These are phyloP conservation scores for Drosophila kurseongensis DNA, from an alignment of 1,140 invertebrate species.

Conservation along the genomic window DNA sequence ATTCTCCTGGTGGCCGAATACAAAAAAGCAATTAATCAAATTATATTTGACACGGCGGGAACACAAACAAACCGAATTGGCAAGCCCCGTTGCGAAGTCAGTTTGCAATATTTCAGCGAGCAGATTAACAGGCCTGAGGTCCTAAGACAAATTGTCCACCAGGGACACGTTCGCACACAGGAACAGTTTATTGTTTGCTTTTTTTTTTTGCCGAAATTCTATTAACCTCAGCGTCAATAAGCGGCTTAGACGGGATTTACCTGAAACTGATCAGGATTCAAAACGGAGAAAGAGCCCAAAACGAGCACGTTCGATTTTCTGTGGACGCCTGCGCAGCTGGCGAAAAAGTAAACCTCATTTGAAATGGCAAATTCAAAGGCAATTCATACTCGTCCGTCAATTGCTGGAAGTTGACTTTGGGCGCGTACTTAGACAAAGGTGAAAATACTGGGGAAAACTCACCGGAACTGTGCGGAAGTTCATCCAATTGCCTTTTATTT, in stretches of 20 bases:
- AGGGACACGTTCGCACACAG: slow-evolving; percentile 66
- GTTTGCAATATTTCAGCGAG: slow-evolving; percentile 75
- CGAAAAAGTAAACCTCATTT: slow-evolving; percentile 32
- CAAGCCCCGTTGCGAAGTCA: slow-evolving; percentile 31
- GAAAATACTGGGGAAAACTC: slow-evolving; percentile 25
- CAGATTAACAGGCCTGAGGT: slow-evolving; percentile 62
- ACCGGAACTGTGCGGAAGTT: slow-evolving; percentile 75
- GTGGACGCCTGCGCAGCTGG: slow-evolving; percentile 73
- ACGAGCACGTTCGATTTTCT: slow-evolving; percentile 56
- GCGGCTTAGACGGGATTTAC: slow-evolving; percentile 68
- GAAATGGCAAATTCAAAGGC: slow-evolving; percentile 70
- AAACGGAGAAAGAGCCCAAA: slow-evolving; percentile 12
- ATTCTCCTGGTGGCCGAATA: slow-evolving; percentile 31
- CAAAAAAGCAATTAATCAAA: slow-evolving; percentile 80
- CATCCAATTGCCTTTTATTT: slow-evolving; percentile 27
- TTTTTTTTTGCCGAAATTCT: slow-evolving; percentile 59
- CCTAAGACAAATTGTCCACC: slow-evolving; percentile 67
- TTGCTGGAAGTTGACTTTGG: slow-evolving; percentile 75
- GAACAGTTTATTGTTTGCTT: slow-evolving; percentile 55
- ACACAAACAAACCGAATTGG: slow-evolving; percentile 62
- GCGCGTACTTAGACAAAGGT: slow-evolving; percentile 60
- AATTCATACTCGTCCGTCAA: slow-evolving; percentile 77
- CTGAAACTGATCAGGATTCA: slow-evolving; percentile 49
- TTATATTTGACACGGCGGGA: slow-evolving; percentile 66
- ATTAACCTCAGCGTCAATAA: slow-evolving; percentile 77